Evolutionary conservation across 2,113 vertebrate species (phyloP), one percentile per base, ranked within the genome.

Genomic region (Tretioscincus oriximinensis): DNA sequence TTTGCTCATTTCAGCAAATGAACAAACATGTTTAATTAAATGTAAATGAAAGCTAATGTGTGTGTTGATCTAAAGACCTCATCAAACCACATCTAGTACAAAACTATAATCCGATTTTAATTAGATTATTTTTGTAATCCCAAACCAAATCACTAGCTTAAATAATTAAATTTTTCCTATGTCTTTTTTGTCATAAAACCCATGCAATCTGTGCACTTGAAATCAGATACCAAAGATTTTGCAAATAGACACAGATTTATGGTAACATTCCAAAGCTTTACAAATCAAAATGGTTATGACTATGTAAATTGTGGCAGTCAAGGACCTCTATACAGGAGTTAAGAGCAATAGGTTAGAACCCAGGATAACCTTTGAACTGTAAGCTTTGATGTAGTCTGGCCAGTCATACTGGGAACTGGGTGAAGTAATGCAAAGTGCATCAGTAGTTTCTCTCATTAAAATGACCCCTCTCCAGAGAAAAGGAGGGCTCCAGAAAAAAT

Each of bases 241-340:
- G 14, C 64, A 76, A 21, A 67, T 16, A 1, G 4, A 51, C 49
- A 51, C 49, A 51, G 4, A 51, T 14, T 5, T 0, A 0, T 76
- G 18, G 5, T 77, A 80, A 54, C 81, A 41, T 81, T 68, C 81
- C 83, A 86, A 87, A 85, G 85, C 84, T 66, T 67, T 7, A 31
- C 21, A 22, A 20, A 77, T 14, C 1, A 31, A 24, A 18, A 41
- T 63, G 22, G 21, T 26, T 22, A 22, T 63, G 5, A 63, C 61
- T 9, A 22, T 22, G 16, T 60, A 24, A 41, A 22, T 6, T 70
- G 31, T 20, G 14, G 8, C 22, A 22, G 24, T 9, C 24, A 18
- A 18, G 54, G 16, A 5, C 54, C 54, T 58, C 54, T 58, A 14
- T 58, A 18, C 54, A 58, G 14, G 14, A 18, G 54, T 58, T 58